A percentile compares a stretch with the other conserved stretches of the same genome.
phyloP scores from a whole-genome alignment of 2,113 vertebrate genomes.

The Hipposideros armiger region DNA sequence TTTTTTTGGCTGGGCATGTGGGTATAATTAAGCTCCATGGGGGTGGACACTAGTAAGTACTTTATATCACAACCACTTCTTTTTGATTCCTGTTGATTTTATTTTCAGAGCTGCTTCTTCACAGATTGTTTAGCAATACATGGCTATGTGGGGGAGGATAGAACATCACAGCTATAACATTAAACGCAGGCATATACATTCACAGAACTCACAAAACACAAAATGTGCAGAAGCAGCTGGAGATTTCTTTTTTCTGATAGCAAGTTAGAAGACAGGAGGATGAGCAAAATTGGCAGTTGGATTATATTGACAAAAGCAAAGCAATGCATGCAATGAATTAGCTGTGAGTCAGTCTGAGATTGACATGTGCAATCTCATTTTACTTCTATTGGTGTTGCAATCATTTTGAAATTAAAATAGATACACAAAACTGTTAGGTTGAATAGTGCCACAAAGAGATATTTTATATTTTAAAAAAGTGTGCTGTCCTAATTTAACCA shows the following conservation, averaged over 20 bases:
- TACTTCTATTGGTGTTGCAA: neutral
- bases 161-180: conserved; percentile 31
- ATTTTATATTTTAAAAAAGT: neutral
- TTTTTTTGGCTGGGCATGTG: conserved; percentile 30
- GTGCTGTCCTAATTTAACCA: neutral
- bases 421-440: neutral
- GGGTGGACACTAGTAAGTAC: neutral
- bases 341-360: conserved; percentile 39
- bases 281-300: conserved; percentile 46
- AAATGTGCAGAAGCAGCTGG: conserved; percentile 60
- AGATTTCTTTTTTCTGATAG: conserved; percentile 45
- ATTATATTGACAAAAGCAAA: conserved; percentile 57
- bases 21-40: conserved; percentile 35
- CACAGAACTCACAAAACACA: conserved; percentile 7
- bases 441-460: neutral
- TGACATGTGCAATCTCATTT: neutral
- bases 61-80: conserved; percentile 55
- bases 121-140: conserved; percentile 71
- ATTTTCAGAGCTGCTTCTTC: conserved; percentile 61
- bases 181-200: neutral
- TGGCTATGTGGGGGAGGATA: neutral
- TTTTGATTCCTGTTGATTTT: conserved; percentile 71
- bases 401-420: conserved; percentile 11
- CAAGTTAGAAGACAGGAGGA: conserved; percentile 23
- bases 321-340: conserved; percentile 41